A percentile compares a stretch with the other conserved stretches of the same genome.
Conservation (phyloP, 2,113 vertebrate genomes). For the Platysteira castanea region DNA sequence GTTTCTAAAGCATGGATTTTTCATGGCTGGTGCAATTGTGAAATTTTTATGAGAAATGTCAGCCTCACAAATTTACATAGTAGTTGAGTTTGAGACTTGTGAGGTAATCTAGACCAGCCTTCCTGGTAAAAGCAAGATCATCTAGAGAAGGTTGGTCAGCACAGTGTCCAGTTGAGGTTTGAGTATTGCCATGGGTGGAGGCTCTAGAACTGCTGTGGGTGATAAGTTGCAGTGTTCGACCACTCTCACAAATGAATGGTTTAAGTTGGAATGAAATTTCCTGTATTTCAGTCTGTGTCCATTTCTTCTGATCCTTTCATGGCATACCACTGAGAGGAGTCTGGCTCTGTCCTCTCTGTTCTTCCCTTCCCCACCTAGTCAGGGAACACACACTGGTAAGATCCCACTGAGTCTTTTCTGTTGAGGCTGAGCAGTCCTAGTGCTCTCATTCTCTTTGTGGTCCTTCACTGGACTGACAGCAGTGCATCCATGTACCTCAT, state of each 20-base stretch:
- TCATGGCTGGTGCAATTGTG: rapidly evolving
- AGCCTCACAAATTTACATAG: neutral
- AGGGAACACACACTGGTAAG: neutral
- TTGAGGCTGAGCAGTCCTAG: neutral
- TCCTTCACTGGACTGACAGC: neutral
- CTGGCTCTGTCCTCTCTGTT: neutral
- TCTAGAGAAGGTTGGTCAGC: neutral
- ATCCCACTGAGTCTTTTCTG: neutral
- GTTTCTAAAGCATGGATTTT: neutral
- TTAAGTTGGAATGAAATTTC: neutral
- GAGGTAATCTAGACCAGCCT: neutral
- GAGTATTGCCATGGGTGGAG: neutral
- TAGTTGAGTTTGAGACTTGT: neutral
- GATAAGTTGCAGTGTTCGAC: neutral
- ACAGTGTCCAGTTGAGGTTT: neutral
- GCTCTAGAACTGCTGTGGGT: neutral
- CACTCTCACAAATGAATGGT: neutral
- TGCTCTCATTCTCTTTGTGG: neutral
- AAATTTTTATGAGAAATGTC: neutral
- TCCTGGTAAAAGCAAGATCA: neutral
- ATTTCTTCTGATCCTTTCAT: neutral
- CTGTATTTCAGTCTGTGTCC: neutral
- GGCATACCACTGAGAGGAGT: neutral
- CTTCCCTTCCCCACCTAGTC: neutral
- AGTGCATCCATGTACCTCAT: neutral